Conservation (phyloP, 2,797 vertebrate species). For the Threskiornis aethiopicus region DNA sequence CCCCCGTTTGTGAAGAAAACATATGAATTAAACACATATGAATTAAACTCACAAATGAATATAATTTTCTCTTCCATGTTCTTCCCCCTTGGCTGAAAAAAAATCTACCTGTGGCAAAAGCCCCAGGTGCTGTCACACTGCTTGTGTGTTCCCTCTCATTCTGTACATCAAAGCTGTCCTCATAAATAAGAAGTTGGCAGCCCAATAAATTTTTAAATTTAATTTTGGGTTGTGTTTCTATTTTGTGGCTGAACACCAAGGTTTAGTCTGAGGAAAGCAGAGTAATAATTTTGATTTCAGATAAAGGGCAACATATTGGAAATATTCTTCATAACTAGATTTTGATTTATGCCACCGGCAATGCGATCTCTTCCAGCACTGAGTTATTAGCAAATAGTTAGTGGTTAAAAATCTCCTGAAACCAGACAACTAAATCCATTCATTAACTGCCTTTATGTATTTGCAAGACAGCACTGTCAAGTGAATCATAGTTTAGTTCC, state of each 20-base stretch:
- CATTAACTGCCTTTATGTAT: not conserved
- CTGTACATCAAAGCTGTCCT: not conserved
- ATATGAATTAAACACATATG: not conserved
- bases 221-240: not conserved
- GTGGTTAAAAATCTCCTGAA: conserved; percentile 18
- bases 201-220: not conserved
- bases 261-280: not conserved
- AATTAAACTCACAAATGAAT: not conserved
- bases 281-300: not conserved
- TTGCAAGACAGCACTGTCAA: conserved; percentile 7
- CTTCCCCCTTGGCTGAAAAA: not conserved
- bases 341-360: not conserved
- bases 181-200: not conserved
- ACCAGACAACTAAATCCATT: not conserved
- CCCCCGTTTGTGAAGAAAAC: not conserved
- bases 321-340: not conserved
- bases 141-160: not conserved
- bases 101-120: not conserved
- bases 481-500: not conserved
- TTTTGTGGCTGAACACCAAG: not conserved
- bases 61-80: not conserved
- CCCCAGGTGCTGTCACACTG: not conserved
- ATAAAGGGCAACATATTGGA: not conserved
- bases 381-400: conserved; percentile 19
- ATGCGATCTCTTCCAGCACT: not conserved